Percentiles rank a stretch among this genome's conserved stretches.
Conservation (phyloP, 2,888 invertebrate genomes). For the Tenthredo notha region DNA sequence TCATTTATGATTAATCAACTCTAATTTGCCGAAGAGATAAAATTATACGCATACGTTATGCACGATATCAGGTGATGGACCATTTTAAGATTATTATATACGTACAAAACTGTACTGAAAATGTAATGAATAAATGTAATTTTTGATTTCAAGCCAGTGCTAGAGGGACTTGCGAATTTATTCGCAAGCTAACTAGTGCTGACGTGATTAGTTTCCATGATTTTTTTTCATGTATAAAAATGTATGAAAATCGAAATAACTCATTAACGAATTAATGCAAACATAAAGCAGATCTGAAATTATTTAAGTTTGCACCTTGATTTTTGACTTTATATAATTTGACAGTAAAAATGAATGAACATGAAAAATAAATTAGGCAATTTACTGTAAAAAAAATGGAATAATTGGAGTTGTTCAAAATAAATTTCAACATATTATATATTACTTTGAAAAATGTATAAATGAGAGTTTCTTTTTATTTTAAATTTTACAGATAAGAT, state of each 20-base stretch:
- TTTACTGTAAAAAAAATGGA: neutral
- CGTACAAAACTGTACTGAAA: neutral
- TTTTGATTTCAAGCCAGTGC: neutral
- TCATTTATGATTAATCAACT: neutral
- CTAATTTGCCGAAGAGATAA: neutral
- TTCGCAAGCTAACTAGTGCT: neutral
- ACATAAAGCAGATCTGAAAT: too few species aligned
- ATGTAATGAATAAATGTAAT: neutral
- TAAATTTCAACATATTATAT: neutral
- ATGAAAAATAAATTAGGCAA: too few species aligned
- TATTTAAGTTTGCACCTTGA: too few species aligned
- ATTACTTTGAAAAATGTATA: neutral
- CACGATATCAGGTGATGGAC: conserved; percentile 18
- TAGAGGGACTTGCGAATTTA: neutral
- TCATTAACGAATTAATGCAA: neutral
- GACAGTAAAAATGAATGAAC: too few species aligned
- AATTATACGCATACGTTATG: neutral
- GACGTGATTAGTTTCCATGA: neutral
- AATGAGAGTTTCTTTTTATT: neutral
- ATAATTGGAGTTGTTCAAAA: neutral
- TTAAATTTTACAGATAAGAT: neutral
- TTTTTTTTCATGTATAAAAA: neutral
- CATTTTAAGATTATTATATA: conserved; percentile 17
- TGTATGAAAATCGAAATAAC: neutral
- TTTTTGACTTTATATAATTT: too few species aligned